Evolutionary conservation across 2,113 vertebrate species (phyloP).

Genomic region (Zosterops japonicus): DNA sequence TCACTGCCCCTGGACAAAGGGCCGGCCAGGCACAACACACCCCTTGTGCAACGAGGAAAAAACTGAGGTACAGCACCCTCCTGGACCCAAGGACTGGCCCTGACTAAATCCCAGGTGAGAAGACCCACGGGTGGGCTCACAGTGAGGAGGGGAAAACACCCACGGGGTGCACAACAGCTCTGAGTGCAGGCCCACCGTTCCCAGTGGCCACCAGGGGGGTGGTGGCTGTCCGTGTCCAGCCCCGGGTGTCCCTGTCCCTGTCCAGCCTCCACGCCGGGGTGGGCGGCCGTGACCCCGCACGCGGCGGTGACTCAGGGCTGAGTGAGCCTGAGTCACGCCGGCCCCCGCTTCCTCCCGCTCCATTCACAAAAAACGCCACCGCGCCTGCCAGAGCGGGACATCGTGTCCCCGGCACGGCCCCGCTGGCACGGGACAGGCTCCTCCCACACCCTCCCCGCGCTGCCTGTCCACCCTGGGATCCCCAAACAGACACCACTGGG

Average conservation of each 20-base stretch:
- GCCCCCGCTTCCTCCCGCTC: slow-evolving; percentile 72
- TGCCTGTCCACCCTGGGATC: accelerated
- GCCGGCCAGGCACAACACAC: accelerated
- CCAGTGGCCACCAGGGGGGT: neutral
- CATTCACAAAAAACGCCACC: slow-evolving; percentile 85
- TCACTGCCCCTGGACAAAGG: accelerated
- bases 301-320: slow-evolving; percentile 73
- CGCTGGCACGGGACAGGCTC: neutral
- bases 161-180: accelerated
- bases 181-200: accelerated
- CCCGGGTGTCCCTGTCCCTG: neutral
- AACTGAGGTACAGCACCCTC: neutral
- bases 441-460: accelerated
- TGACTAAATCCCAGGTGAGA: neutral
- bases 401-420: neutral
- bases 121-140: accelerated
- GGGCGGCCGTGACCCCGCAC: neutral
- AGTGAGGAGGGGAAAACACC: accelerated
- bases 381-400: neutral
- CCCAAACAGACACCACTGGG: neutral
- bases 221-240: neutral
- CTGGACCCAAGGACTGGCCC: accelerated
- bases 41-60: neutral
- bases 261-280: neutral
- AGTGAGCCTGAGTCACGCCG: slow-evolving; percentile 79